These are phyloP conservation scores for Pogonophryne albipinna DNA, from an alignment of 2,797 vertebrate species.

Conservation along the genomic window DNA sequence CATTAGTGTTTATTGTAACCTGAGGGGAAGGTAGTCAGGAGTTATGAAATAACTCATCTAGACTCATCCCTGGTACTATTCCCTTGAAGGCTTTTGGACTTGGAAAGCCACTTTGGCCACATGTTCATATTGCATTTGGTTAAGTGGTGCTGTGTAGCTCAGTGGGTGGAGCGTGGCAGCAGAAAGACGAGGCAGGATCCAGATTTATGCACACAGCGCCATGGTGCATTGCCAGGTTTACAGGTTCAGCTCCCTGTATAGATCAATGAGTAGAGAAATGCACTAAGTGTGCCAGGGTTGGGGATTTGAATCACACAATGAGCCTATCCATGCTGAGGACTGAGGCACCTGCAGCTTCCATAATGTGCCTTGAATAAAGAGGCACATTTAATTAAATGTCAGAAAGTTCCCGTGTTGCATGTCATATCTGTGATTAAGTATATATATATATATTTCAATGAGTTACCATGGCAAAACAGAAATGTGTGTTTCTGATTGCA, in stretches of 20 bases:
- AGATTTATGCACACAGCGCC: slow-evolving; percentile 23
- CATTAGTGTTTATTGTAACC: slow-evolving; percentile 14
- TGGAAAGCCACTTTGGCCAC: slow-evolving; percentile 42
- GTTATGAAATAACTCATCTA: slow-evolving; percentile 45
- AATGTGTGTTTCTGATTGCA: neutral
- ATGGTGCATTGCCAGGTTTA: slow-evolving; percentile 37
- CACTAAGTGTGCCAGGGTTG: slow-evolving; percentile 45
- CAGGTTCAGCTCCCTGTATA: slow-evolving; percentile 30
- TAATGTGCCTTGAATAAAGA: slow-evolving; percentile 9
- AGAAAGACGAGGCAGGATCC: slow-evolving; percentile 4
- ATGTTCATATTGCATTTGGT: slow-evolving; percentile 43
- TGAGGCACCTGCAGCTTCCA: slow-evolving; percentile 36
- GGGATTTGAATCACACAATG: slow-evolving; percentile 51
- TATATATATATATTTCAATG: too few species aligned
- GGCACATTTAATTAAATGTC: slow-evolving; percentile 29
- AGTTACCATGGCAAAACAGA: neutral
- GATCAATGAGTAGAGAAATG: slow-evolving; percentile 41
- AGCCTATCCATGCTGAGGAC: slow-evolving; percentile 19
- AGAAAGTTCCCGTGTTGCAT: neutral
- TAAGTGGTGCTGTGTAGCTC: slow-evolving; percentile 18
- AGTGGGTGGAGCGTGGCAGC: slow-evolving; percentile 10
- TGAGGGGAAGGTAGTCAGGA: slow-evolving; percentile 28
- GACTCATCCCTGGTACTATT: slow-evolving; percentile 34
- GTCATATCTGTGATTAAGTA: neutral
- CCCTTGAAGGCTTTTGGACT: slow-evolving; percentile 30